These are phyloP conservation scores for Aphelinus atriplicis DNA, from an alignment of 1,140 invertebrate genomes.

Conservation along the genomic window DNA sequence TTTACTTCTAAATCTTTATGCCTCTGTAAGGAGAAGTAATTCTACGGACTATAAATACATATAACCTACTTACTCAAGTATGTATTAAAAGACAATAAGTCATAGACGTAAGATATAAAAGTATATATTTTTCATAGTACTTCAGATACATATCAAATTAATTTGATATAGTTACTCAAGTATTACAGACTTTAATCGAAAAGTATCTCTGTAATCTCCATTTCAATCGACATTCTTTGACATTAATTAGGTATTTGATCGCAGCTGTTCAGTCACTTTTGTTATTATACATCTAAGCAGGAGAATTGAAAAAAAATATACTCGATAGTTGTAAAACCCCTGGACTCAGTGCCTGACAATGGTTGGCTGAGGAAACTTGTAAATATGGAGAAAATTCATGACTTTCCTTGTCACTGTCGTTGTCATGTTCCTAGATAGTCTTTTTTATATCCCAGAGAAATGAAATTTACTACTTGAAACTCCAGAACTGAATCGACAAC, in stretches of 20 bases:
- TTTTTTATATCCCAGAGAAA: conserved; percentile 5
- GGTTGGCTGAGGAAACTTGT: conserved; percentile 25
- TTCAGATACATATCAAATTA: conserved; percentile 20
- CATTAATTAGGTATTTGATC: no score
- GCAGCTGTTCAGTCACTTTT: no score
- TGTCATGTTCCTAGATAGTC: conserved; percentile 9
- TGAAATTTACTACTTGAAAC: conserved; percentile 2
- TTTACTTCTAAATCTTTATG: not conserved
- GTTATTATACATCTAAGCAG: conserved; percentile 10
- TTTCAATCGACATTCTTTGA: conserved; percentile 6
- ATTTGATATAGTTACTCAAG: conserved; percentile 10
- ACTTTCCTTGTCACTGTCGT: conserved; percentile 27
- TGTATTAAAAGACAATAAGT: conserved; percentile 1
- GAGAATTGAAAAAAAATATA: not conserved
- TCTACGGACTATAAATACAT: not conserved
- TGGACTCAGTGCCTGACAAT: conserved; percentile 3
- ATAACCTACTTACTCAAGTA: conserved; percentile 2
- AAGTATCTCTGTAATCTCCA: conserved; percentile 9
- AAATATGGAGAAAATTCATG: conserved; percentile 32
- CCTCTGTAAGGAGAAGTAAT: not conserved
- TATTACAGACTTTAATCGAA: conserved; percentile 22
- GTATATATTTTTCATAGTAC: conserved; percentile 23
- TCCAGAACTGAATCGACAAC: conserved; percentile 22
- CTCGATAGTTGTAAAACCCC: conserved; percentile 13
- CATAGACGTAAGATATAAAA: conserved; percentile 1